Evolutionary conservation across 2,888 invertebrate species (phyloP).

Genomic region (Patella ulyssiponensis): DNA sequence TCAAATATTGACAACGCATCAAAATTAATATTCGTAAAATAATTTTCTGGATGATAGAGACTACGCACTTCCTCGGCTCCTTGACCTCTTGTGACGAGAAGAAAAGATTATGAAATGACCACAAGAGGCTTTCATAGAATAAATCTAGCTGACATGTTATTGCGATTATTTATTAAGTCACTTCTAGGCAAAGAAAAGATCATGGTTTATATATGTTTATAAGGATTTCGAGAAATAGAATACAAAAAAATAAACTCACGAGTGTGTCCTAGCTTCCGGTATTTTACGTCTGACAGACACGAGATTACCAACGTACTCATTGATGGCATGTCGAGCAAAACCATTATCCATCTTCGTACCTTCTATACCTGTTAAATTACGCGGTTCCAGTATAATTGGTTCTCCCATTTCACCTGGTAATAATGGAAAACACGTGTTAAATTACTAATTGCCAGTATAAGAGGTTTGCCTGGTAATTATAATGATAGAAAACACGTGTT

Average conservation of each 20-base stretch:
- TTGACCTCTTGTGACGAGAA: too few relatives aligned
- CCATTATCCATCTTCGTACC: background rate
- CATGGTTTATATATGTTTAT: too few relatives aligned
- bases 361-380: background rate
- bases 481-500: background rate
- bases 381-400: background rate
- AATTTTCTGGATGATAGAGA: too few relatives aligned
- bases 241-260: background rate
- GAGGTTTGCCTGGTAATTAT: slow-evolving; percentile 24
- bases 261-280: background rate
- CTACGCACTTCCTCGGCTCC: too few relatives aligned
- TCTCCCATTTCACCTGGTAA: background rate
- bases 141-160: too few relatives aligned
- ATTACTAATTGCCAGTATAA: slow-evolving; percentile 6
- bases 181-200: too few relatives aligned
- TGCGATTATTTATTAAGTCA: too few relatives aligned
- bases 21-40: too few relatives aligned
- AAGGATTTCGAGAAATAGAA: too few relatives aligned
- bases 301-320: background rate
- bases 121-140: too few relatives aligned
- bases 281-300: background rate
- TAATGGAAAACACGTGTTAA: background rate
- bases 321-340: background rate
- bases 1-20: too few relatives aligned
- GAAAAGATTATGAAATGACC: too few relatives aligned